phyloP scores from a whole-genome alignment of 2,113 vertebrate genomes.

The Natator depressus region DNA sequence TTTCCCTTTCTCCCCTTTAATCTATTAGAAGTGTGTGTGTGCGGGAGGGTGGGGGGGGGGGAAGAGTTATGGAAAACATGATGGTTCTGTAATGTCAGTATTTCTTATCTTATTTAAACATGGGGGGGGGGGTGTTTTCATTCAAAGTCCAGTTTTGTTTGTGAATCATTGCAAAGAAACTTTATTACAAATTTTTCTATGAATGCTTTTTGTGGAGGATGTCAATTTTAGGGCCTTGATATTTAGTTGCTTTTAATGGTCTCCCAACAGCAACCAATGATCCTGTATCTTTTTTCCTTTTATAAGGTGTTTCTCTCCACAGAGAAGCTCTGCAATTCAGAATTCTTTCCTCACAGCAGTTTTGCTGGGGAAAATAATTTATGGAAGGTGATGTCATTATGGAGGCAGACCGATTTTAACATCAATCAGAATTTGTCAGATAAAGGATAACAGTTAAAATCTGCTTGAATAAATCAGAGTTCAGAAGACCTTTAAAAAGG shows the following conservation, averaged over 20 bases:
- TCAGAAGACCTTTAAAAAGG: constrained; percentile 34
- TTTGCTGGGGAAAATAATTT: constrained; percentile 17
- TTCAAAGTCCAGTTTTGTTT: not conserved
- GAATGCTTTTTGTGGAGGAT: not conserved
- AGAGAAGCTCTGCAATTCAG: not conserved
- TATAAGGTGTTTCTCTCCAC: not conserved
- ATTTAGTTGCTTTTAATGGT: not conserved
- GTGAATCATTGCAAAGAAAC: not conserved
- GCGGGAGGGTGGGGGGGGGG: no score
- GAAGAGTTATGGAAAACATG: not conserved
- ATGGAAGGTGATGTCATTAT: not conserved
- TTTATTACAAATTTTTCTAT: not conserved
- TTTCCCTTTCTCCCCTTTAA: not conserved
- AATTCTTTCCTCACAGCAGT: not conserved
- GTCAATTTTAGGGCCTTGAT: not conserved
- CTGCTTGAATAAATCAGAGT: constrained; percentile 1
- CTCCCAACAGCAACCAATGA: not conserved
- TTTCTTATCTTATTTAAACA: not conserved
- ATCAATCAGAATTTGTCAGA: constrained; percentile 38
- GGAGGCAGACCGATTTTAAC: constrained; percentile 44
- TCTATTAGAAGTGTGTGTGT: not conserved
- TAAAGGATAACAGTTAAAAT: constrained; percentile 10
- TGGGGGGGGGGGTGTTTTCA: not conserved
- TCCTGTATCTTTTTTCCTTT: not conserved
- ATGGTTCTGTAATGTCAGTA: not conserved